Base-by-base conservation (phyloP, 1,140 invertebrate species). In the Drosophila athabasca region DNA sequence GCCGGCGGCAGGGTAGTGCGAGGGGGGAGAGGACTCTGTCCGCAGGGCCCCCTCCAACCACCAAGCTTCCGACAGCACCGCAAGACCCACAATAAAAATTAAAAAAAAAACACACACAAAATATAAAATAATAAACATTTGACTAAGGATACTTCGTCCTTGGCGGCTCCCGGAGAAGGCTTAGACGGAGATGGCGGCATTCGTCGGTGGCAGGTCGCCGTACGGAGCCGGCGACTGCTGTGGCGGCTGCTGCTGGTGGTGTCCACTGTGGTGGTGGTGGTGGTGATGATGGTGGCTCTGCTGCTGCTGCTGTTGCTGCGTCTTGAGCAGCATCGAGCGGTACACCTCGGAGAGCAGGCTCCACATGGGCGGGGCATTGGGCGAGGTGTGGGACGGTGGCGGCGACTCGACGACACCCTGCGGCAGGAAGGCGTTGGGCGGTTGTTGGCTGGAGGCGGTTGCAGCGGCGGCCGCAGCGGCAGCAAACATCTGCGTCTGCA, bases 401-500 rank as follows among this genome's bases (percentile, higher is more conserved):
- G 24, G 17, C 17, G 17, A 41, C 2, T 66, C 67, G 6, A 58
- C 55, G 4, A 58, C 65, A 5, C 22, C 45, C 19, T 53, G 45
- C 57, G 53, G 65, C 41, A 59, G 52, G 19, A 75, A 64, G 26
- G 58, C 58, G 39, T 11, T 15, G 50, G 58, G 61, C 4, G 64
- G 26, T 15, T 45, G 45, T 4, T 55, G 57, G 29, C 22, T 35
- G 31, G 57, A 26, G 59, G 59, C 35, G 11, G 35, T 58, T 15
- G 76, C 79, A 7, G 84, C 89, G 6, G 88, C 88, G 1, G 90
- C 90, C 0, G 85, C 90, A 1, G 90, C 90, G 17, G 90, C 90
- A 6, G 90, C 90, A 41, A 91, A 90, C 90, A 91, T 91, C 52
- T 91, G 90, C n/a, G 84, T 90, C 46, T 90, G 90, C 57, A 91